A percentile compares a stretch with the other conserved stretches of the same genome.
phyloP scores from a whole-genome alignment of 1,140 invertebrate genomes.

The Marisa cornuarietis region DNA sequence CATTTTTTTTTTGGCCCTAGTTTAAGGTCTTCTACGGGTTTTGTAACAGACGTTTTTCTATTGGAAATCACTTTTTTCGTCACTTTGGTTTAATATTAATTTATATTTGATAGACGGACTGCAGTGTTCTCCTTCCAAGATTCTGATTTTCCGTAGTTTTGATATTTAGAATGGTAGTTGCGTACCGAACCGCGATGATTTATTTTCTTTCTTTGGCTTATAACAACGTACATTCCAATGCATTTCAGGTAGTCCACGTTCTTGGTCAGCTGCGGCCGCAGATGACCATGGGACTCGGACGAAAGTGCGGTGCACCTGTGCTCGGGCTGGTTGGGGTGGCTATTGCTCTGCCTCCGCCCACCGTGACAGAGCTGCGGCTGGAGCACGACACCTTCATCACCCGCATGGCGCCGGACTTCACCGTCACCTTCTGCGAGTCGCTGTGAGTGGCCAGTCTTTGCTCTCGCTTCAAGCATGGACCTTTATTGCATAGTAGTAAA shows the following conservation, averaged over 20 bases:
- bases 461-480: too few relatives aligned
- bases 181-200: too few relatives aligned
- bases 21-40: too few relatives aligned
- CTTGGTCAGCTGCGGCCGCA: constrained; percentile 89
- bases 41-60: too few relatives aligned
- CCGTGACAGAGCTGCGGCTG: constrained; percentile 94
- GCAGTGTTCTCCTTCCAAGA: too few relatives aligned
- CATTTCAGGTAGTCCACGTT: constrained; percentile 86
- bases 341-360: constrained; percentile 93
- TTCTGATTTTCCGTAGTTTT: too few relatives aligned
- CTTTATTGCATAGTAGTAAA: too few relatives aligned
- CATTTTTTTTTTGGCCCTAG: too few relatives aligned
- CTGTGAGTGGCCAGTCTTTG: constrained; percentile 72
- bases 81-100: too few relatives aligned
- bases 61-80: too few relatives aligned
- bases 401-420: constrained; percentile 93
- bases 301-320: constrained; percentile 74
- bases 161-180: too few relatives aligned
- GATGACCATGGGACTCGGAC: constrained; percentile 87
- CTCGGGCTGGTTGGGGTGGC: constrained; percentile 94
- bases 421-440: constrained; percentile 95
- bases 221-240: neutral
- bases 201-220: neutral
- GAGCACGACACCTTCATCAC: constrained; percentile 98
- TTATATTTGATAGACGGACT: too few relatives aligned